Base-by-base conservation (phyloP, 2,113 vertebrate species). In the Terrapene triunguis region DNA sequence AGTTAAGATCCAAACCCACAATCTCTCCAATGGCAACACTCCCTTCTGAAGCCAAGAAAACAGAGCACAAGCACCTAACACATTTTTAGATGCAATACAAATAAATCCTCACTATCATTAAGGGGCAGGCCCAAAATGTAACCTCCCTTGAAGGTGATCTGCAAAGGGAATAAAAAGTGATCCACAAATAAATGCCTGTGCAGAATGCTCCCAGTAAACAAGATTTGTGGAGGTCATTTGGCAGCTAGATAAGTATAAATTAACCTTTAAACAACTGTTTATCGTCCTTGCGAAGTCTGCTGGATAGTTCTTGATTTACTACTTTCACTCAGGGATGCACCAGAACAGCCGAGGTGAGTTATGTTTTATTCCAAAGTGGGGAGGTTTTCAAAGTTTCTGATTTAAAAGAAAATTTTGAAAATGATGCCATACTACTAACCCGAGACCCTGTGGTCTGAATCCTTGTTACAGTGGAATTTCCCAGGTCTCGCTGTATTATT, bases 11-110 rank as follows among this genome's bases (percentile, higher is more conserved):
- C 69, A 89, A 89, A 95, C 84, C 80, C 86, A 89, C 65, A 85
- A 50, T 65, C 22, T n/a, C 87, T 84, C 53, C 47, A 53, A 82
- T 54, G 89, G 42, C 2, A 38, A 88, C 84, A 42, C 13, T 95
- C 38, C 54, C 54, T 38, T 83, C 93, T 69, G 65, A 92, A 97
- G 88, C 92, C 86, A 69, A 90, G 89, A 96, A 89, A 80, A 90
- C 84, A 94, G 90, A 86, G 85, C 78, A 88, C 78, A 95, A 53
- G 10, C 42, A 83, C 42, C 65, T 87, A 87, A 65, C 29, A 22
- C 17, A 5, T 72, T 95, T 94, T 79, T 88, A 90, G 88, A 93
- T 74, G 42, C 22, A 96, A 84, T 89, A 91, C 89, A 93, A 94
- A 83, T 89, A 94, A 95, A 96, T 91, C 54, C 10, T 65, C 76